phyloP scores from a whole-genome alignment of 2,113 vertebrate species.

The Globicephala melas region DNA sequence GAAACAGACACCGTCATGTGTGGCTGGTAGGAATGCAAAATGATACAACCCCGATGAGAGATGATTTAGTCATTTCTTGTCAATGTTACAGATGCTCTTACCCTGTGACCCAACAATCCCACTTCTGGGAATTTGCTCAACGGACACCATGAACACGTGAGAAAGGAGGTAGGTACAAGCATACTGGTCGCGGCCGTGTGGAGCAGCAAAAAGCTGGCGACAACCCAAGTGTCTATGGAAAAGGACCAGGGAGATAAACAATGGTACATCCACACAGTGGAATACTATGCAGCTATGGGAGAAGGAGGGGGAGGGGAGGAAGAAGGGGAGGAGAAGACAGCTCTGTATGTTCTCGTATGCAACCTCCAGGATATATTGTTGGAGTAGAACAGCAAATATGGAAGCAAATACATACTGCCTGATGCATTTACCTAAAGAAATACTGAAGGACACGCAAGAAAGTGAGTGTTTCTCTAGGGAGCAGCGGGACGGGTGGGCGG shows the following conservation, averaged over 20 bases:
- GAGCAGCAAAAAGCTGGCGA: background rate
- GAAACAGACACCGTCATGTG: background rate
- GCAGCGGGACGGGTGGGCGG: background rate
- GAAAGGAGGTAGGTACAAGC: background rate
- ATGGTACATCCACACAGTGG: background rate
- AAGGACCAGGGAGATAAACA: background rate
- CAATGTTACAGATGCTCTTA: background rate
- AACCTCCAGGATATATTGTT: background rate
- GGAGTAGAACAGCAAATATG: background rate
- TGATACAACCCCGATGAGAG: background rate
- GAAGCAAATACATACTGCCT: background rate
- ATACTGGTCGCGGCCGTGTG: fast-evolving
- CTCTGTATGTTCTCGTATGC: background rate
- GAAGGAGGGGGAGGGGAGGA: fast-evolving
- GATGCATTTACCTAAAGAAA: background rate
- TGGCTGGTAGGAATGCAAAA: background rate
- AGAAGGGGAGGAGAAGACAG: too few relatives aligned
- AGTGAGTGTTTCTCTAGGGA: background rate
- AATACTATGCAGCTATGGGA: background rate
- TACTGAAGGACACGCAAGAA: background rate
- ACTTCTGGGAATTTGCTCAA: slow-evolving; percentile 37
- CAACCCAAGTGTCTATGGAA: background rate
- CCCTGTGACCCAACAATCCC: background rate
- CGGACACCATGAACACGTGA: background rate
- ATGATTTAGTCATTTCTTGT: slow-evolving; percentile 1